These are phyloP conservation scores for Thereva nobilitata DNA, from an alignment of 2,888 invertebrate genomes.

Conservation along the genomic window DNA sequence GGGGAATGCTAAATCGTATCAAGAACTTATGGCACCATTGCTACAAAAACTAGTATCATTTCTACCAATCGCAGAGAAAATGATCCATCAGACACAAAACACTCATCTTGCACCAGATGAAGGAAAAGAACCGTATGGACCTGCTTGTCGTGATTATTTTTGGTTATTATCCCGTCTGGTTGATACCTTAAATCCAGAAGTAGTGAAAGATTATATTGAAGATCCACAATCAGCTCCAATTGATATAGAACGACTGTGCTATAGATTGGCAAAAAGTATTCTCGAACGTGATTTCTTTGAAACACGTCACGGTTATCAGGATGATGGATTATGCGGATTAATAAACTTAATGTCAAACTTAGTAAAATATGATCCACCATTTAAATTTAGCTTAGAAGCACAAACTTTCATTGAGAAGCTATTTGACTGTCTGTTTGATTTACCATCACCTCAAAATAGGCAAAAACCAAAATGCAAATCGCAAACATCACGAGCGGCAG, in stretches of 20 bases:
- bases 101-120: conserved; percentile 64
- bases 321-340: conserved; percentile 88
- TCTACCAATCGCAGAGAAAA: conserved; percentile 81
- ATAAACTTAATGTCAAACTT: conserved; percentile 85
- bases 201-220: conserved; percentile 68
- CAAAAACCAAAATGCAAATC: conserved; percentile 94
- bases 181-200: conserved; percentile 80
- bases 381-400: conserved; percentile 79
- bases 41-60: conserved; percentile 79
- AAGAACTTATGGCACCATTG: conserved; percentile 74
- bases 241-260: conserved; percentile 75
- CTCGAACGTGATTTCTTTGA: conserved; percentile 81
- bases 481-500: conserved; percentile 83
- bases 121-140: conserved; percentile 93
- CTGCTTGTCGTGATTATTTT: conserved; percentile 92
- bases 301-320: conserved; percentile 80
- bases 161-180: conserved; percentile 89
- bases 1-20: conserved; percentile 64
- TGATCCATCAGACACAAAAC: conserved; percentile 66
- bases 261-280: conserved; percentile 75
- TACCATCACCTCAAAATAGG: conserved; percentile 82
- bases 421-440: conserved; percentile 86
- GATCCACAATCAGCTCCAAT: conserved; percentile 63
- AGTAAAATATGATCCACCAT: conserved; percentile 85
- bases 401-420: conserved; percentile 65